Base-by-base conservation (phyloP, 2,113 vertebrate species). In the Microtus pennsylvanicus region DNA sequence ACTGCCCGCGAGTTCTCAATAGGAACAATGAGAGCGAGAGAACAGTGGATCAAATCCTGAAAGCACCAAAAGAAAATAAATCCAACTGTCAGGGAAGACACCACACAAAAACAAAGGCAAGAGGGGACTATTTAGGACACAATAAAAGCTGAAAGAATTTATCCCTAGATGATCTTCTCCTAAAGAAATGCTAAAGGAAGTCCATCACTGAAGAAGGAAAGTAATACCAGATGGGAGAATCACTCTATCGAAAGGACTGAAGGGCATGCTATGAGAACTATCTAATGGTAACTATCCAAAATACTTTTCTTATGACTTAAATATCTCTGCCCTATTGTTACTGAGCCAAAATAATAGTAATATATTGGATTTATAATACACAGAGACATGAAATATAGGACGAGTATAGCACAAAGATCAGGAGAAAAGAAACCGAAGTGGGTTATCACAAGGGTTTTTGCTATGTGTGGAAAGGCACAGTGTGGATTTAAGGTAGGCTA, bases 231-330 rank as follows among this genome's bases (percentile, higher is more conserved):
- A 30, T 65, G 24, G 14, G 47, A 89, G 21, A 47, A 78, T 4
- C 3, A 8, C 28, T 50, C n/a, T 90, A 45, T 14, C 4, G 19
- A 17, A 67, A 91, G 26, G 45, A 65, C 86, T 45, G 1, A 75
- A 42, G 38, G 55, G 6, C 45, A 38, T 24, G 8, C 22, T 67
- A 35, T 24, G 5, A 21, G n/a, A 91, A 50, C 33, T 70, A 52
- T 21, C 35, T 42, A 82, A 58, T 69, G 22, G 22, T 82, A 90
- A 93, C 52, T 82, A 93, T 7, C 58, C 21, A 38, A 61, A 42
- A 92, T n/a, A 11, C 38, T 77, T 76, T 87, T 87, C 58, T 85
- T 89, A 35, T 90, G 87, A 72, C 50, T 88, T 94, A 91, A 96
- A 52, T 88, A 30, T 82, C 50, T 82, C 81, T 24, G 91, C 90